phyloP scores from a whole-genome alignment of 2,113 vertebrate species.

The Beaufortia kweichowensis region DNA sequence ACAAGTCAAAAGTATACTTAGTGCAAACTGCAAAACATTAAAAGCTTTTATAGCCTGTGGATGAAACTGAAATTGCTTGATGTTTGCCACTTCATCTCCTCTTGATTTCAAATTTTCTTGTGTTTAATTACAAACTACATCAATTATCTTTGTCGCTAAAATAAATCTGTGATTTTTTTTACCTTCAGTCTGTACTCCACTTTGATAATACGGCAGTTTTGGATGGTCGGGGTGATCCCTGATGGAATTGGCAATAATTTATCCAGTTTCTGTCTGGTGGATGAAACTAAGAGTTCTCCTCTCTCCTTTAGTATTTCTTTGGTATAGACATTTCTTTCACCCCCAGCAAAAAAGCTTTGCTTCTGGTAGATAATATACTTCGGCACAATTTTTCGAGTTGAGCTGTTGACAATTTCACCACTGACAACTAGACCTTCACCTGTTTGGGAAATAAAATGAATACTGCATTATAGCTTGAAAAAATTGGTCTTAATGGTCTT shows the following conservation, averaged over 20 bases:
- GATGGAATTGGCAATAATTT: conserved; percentile 29
- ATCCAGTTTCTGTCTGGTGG: conserved; percentile 25
- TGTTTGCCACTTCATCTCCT: not conserved
- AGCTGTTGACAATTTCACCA: conserved; percentile 45
- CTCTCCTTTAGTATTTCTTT: conserved; percentile 41
- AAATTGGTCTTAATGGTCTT: no score
- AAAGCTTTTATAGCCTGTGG: not conserved
- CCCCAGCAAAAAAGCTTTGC: conserved; percentile 45
- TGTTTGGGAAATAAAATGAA: conserved; percentile 10
- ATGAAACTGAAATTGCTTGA: not conserved
- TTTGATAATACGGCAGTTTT: conserved; percentile 43
- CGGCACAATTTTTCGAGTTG: conserved; percentile 46
- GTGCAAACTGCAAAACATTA: no score
- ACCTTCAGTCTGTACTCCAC: conserved; percentile 49
- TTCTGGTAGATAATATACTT: conserved; percentile 45
- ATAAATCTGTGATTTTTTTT: not conserved
- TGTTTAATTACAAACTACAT: not conserved
- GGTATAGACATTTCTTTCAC: conserved; percentile 18
- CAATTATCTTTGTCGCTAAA: not conserved
- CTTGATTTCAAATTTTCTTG: no score
- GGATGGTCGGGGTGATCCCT: conserved; percentile 30
- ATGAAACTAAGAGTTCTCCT: conserved; percentile 22
- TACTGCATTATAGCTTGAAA: not conserved
- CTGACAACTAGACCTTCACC: conserved; percentile 26
- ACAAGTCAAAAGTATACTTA: no score